Conservation (phyloP, 1,140 invertebrate genomes). For the Acromyrmex heyeri region DNA sequence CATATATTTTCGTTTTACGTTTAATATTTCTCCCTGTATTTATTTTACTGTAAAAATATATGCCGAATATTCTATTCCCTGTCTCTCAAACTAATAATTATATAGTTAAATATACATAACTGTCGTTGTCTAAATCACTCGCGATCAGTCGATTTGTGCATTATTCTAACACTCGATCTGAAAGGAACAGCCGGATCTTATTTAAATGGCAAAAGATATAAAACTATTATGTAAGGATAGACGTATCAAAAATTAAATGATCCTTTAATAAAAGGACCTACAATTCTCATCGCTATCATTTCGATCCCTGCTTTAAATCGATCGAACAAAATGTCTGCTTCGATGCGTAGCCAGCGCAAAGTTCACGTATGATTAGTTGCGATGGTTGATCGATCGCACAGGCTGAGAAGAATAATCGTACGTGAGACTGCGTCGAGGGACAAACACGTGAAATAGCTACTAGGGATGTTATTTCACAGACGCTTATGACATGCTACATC, state of each 20-base stretch:
- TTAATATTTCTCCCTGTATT: not conserved
- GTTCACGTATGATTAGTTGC: constrained; percentile 4
- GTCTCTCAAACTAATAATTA: not conserved
- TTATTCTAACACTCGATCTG: not conserved
- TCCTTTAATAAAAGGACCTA: not conserved
- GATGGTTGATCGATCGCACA: constrained; percentile 8
- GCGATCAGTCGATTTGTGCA: not conserved
- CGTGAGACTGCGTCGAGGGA: not conserved
- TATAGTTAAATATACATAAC: not conserved
- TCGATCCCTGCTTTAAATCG: not conserved
- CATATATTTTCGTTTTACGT: not conserved
- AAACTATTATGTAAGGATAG: not conserved
- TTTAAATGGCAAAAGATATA: not conserved
- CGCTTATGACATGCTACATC: too few species aligned
- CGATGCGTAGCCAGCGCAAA: not conserved
- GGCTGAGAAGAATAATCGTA: not conserved
- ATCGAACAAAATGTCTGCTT: not conserved
- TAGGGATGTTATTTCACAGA: too few species aligned
- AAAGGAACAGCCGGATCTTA: not conserved
- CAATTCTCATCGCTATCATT: not conserved
- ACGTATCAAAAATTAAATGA: not conserved
- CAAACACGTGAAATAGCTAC: not conserved
- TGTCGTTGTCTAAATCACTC: not conserved
- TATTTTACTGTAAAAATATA: constrained; percentile 1
- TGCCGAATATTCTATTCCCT: not conserved